A percentile compares a stretch with the other conserved stretches of the same genome.
phyloP scores from a whole-genome alignment of 2,797 vertebrate genomes.

The Otolemur crassicaudatus region DNA sequence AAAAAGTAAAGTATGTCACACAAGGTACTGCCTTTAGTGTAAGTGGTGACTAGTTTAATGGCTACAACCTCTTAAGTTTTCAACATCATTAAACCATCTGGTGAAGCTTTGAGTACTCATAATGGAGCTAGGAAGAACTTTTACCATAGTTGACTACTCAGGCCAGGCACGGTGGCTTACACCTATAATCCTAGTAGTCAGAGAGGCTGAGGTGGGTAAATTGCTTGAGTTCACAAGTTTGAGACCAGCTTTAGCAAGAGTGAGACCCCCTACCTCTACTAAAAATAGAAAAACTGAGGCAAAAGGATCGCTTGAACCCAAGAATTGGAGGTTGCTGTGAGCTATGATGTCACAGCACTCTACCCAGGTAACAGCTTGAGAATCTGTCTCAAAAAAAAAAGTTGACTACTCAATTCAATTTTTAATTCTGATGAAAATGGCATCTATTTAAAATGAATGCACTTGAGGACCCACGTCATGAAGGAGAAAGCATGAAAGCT shows the following conservation, averaged over 20 bases:
- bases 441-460: slow-evolving; percentile 45
- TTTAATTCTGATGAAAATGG: slow-evolving; percentile 55
- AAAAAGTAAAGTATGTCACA: slow-evolving; percentile 49
- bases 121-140: slow-evolving; percentile 31
- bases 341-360: too few relatives aligned
- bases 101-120: slow-evolving; percentile 21
- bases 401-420: slow-evolving; percentile 22
- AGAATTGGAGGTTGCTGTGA: too few relatives aligned
- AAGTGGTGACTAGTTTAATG: slow-evolving; percentile 1
- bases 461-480: not conserved
- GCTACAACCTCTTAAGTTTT: slow-evolving; percentile 14
- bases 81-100: slow-evolving; percentile 13
- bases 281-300: too few relatives aligned
- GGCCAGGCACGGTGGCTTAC: too few relatives aligned
- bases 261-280: too few relatives aligned
- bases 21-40: not conserved
- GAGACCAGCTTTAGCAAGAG: too few relatives aligned
- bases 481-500: not conserved
- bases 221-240: too few relatives aligned
- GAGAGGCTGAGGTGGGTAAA: too few relatives aligned
- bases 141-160: not conserved
- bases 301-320: too few relatives aligned
- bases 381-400: not conserved
- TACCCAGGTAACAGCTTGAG: too few relatives aligned
- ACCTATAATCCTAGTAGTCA: too few relatives aligned